These are phyloP conservation scores for Chaitophorus viminalis DNA, from an alignment of 2,888 invertebrate genomes.

Conservation along the genomic window DNA sequence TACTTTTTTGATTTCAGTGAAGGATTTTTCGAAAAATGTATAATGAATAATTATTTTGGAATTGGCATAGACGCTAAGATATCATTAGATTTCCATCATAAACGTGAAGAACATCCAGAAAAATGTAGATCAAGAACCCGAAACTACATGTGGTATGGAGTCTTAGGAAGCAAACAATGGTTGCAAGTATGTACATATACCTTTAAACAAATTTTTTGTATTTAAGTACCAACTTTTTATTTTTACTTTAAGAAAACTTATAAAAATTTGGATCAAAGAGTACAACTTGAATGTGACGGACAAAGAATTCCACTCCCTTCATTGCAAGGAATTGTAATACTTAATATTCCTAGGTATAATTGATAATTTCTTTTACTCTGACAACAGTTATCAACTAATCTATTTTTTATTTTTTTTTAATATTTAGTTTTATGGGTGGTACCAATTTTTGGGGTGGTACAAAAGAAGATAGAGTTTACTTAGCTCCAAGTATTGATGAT, in stretches of 20 bases:
- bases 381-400: neutral
- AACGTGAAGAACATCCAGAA: conserved; percentile 95
- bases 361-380: neutral
- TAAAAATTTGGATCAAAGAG: conserved; percentile 94
- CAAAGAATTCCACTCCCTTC: conserved; percentile 94
- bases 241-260: conserved; percentile 81
- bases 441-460: conserved; percentile 98
- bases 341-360: conserved; percentile 91
- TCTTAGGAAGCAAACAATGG: conserved; percentile 71
- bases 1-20: conserved; percentile 70
- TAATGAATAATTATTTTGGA: conserved; percentile 99
- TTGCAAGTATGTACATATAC: conserved; percentile 66
- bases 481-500: conserved; percentile 95
- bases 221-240: neutral
- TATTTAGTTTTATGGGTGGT: conserved; percentile 92
- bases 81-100: conserved; percentile 95
- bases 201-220: neutral
- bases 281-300: conserved; percentile 95
- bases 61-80: conserved; percentile 99
- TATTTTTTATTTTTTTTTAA: conserved; percentile 50
- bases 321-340: conserved; percentile 93
- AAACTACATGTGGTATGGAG: conserved; percentile 92
- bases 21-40: conserved; percentile 91
- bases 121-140: conserved; percentile 93
- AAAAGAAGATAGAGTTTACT: conserved; percentile 89